Conservation (phyloP, 2,797 vertebrate genomes). For the Nothura maculosa region DNA sequence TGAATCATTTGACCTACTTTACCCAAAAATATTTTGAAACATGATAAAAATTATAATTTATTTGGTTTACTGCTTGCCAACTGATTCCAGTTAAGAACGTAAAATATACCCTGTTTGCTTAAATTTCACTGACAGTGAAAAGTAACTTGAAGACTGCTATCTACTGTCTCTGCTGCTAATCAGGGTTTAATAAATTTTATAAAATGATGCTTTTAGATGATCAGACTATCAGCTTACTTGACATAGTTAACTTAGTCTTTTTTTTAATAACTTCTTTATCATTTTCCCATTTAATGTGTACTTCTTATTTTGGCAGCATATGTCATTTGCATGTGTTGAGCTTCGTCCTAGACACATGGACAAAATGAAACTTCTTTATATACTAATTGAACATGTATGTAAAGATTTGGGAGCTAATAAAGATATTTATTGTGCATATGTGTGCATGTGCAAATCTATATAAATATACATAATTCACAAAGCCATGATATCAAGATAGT, state of each 20-base stretch:
- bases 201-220: background rate
- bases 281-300: background rate
- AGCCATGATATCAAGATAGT: background rate
- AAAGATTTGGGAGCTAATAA: background rate
- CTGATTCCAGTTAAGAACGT: background rate
- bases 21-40: background rate
- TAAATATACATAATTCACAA: background rate
- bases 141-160: background rate
- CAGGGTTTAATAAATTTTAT: background rate
- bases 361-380: conserved; percentile 8
- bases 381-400: background rate
- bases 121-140: background rate
- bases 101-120: background rate
- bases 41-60: background rate
- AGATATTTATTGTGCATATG: background rate
- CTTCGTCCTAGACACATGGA: conserved; percentile 14
- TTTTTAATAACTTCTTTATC: background rate
- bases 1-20: background rate
- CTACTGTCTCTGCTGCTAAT: background rate
- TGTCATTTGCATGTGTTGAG: background rate
- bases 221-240: background rate
- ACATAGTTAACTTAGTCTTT: background rate
- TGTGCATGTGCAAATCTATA: background rate
- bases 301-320: conserved; percentile 23
- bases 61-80: background rate